Base-by-base conservation (phyloP, 2,797 vertebrate species). In the Nothura maculosa region DNA sequence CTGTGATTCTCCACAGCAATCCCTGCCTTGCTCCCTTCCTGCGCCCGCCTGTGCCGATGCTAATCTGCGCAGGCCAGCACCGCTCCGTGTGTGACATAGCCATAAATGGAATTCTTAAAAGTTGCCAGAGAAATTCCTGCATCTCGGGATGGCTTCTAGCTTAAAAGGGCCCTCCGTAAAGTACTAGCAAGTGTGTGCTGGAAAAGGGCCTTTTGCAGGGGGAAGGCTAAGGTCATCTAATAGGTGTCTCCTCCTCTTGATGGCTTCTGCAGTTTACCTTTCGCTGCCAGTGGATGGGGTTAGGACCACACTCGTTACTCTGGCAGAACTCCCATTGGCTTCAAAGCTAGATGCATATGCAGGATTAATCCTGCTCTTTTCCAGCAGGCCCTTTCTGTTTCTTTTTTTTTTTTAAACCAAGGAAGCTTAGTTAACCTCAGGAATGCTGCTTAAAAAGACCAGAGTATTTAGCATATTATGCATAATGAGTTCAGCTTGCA, bases 281-380 rank as follows among this genome's bases (percentile, higher is more conserved):
- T 96, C 94, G 67, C 60, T 94, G 85, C 93, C 91, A 92, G 94
- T 90, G 94, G 90, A 93, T 95, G 92, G 92, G 94, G 90, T 91
- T 95, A 93, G 94, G 96, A 94, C 89, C 86, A 86, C 85, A 74
- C 60, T 93, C 95, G 82, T 94, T 90, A 92, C 72, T 93, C 76
- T 67, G 85, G 58, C 68, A 89, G 79, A 76, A 57, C 74, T 90
- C 79, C 78, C 68, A 24, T 88, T 96, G 81, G 42, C 66, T 95
- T 96, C 85, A 95, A 92, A 92, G 58, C 45, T 74, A 75, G 75
- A 87, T 81, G 89, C 57, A 57, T 72, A 72, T 92, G 55, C 11
- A 27, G 85, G 63, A 95, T 92, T 96, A 95, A 96, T 96, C 85
- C 87, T 86, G 45, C 89, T 77, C 89, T 96, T 87, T 89, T 62